phyloP scores from a whole-genome alignment of 2,113 vertebrate species.

The Gasterosteus nipponicus region DNA sequence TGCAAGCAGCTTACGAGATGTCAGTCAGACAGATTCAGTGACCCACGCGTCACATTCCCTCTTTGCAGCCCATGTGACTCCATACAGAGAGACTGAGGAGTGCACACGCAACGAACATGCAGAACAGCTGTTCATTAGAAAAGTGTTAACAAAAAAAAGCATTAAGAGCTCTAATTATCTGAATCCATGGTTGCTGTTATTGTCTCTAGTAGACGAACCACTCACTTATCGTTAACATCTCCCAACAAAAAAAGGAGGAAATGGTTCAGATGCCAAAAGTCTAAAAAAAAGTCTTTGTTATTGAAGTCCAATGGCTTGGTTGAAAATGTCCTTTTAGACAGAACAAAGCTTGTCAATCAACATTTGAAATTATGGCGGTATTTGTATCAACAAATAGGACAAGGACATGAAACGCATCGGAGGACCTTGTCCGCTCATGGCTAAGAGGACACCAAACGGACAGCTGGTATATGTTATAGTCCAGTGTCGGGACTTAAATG shows the following conservation, averaged over 20 bases:
- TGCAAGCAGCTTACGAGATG: slow-evolving; percentile 37
- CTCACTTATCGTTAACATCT: neutral
- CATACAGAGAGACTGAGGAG: slow-evolving; percentile 9
- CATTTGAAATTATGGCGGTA: neutral
- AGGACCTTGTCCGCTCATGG: no score
- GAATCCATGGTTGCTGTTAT: slow-evolving; percentile 30
- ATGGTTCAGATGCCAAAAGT: neutral
- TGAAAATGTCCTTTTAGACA: neutral
- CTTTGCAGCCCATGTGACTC: slow-evolving; percentile 20
- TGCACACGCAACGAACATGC: neutral
- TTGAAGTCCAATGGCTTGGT: neutral
- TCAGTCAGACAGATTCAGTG: slow-evolving; percentile 62
- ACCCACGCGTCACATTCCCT: slow-evolving; percentile 45
- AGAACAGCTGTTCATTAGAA: slow-evolving; percentile 68
- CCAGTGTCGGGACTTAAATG: no score
- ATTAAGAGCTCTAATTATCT: slow-evolving; percentile 34
- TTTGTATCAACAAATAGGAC: no score
- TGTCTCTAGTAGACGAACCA: slow-evolving; percentile 23
- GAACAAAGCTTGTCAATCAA: neutral
- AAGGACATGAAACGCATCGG: no score
- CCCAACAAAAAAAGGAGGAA: neutral
- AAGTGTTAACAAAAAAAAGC: slow-evolving; percentile 69
- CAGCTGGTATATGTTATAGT: no score
- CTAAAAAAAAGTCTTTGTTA: neutral
- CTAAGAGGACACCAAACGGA: no score